phyloP scores from a whole-genome alignment of 1,140 invertebrate species.

The Danaus plexippus region DNA sequence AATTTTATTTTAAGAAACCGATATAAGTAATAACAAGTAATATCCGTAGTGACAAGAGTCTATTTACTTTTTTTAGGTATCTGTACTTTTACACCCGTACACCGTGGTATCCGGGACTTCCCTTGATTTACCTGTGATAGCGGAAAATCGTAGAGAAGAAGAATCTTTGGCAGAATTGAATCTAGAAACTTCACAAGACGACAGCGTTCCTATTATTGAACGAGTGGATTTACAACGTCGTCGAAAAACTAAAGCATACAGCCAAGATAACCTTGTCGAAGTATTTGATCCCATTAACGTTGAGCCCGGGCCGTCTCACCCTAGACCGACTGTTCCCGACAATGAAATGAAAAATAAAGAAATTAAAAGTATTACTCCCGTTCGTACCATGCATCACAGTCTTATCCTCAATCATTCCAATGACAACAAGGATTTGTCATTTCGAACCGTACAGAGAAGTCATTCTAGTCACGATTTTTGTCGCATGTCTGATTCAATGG shows the following conservation, averaged over 20 bases:
- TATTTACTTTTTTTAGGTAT: constrained; percentile 33
- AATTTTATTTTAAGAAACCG: too few species aligned
- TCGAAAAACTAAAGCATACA: constrained; percentile 36
- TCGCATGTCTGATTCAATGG: constrained; percentile 8
- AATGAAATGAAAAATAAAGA: constrained; percentile 23
- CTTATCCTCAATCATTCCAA: constrained; percentile 26
- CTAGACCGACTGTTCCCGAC: constrained; percentile 11
- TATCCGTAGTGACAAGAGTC: too few species aligned
- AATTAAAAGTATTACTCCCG: constrained; percentile 16
- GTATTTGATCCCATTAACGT: constrained; percentile 22
- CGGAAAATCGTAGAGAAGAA: constrained; percentile 40
- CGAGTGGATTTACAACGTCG: constrained; percentile 12
- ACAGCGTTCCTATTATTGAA: constrained; percentile 8
- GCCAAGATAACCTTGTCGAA: constrained; percentile 38
- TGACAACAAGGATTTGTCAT: constrained; percentile 27
- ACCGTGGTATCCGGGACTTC: constrained; percentile 42
- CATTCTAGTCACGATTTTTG: constrained; percentile 44
- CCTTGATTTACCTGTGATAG: constrained; percentile 42
- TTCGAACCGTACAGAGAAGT: constrained; percentile 39
- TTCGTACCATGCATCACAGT: constrained; percentile 36
- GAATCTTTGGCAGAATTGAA: constrained; percentile 34
- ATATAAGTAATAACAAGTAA: too few species aligned
- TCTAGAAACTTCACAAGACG: constrained; percentile 13
- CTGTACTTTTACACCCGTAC: constrained; percentile 46
- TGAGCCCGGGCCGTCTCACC: constrained; percentile 27